These are phyloP conservation scores for Halocynthia aurantium DNA, from an alignment of 23 tunicate genomes.

Conservation along the genomic window DNA sequence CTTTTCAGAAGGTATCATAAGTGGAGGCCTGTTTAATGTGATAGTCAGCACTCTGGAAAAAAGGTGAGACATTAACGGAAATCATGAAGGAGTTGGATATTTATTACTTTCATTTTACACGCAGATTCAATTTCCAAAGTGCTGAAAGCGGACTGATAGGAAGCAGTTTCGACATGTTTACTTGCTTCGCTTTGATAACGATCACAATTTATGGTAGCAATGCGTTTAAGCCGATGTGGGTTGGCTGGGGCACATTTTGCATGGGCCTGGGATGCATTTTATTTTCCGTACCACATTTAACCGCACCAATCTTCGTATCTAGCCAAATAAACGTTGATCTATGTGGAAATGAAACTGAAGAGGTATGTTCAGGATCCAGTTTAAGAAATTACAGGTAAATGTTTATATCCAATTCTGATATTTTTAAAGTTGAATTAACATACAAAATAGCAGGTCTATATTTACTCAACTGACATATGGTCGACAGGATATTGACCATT, in stretches of 20 bases:
- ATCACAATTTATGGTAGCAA: slow-evolving; percentile 16
- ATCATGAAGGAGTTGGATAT: not conserved
- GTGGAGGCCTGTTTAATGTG: slow-evolving; percentile 19
- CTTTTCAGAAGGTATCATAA: slow-evolving; percentile 12
- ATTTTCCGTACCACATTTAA: slow-evolving; percentile 28
- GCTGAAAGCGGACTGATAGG: slow-evolving; percentile 17
- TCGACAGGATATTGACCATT: no score
- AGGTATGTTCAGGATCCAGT: slow-evolving; percentile 3
- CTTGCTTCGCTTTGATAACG: slow-evolving; percentile 3
- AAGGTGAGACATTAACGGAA: not conserved
- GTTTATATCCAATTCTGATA: no score
- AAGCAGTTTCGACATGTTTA: slow-evolving; percentile 11
- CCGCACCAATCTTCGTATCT: slow-evolving; percentile 1
- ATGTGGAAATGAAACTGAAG: slow-evolving; percentile 12
- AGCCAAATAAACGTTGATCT: not conserved
- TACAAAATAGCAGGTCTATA: no score
- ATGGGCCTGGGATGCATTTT: slow-evolving; percentile 29
- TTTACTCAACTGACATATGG: no score
- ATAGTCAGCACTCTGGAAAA: slow-evolving; percentile 20
- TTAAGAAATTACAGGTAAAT: slow-evolving; percentile 19
- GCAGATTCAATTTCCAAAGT: slow-evolving; percentile 20
- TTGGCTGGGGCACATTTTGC: slow-evolving; percentile 29
- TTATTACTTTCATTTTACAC: not conserved
- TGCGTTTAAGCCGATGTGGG: slow-evolving; percentile 13
- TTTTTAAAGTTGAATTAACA: no score